Conservation (phyloP, 2,888 invertebrate genomes). For the Thymelicus sylvestris region DNA sequence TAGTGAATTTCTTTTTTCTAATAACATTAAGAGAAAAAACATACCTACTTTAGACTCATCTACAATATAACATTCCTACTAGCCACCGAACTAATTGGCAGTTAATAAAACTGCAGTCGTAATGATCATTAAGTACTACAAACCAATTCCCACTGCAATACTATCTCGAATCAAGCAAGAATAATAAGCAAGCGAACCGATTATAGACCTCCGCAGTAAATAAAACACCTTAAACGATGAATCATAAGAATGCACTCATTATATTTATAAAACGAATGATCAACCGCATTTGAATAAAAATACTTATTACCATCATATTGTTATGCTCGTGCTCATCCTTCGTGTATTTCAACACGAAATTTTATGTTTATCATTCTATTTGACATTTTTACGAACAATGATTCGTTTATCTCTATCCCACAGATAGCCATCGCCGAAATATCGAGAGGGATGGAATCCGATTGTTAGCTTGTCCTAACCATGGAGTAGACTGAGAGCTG, state of each 20-base stretch:
- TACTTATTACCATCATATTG: constrained; percentile 41
- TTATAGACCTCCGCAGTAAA: constrained; percentile 36
- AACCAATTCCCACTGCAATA: constrained; percentile 24
- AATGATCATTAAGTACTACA: constrained; percentile 19
- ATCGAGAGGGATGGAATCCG: constrained; percentile 62
- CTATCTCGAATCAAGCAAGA: constrained; percentile 28
- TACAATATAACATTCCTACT: neutral
- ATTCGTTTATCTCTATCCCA: constrained; percentile 59
- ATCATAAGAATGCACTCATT: constrained; percentile 34
- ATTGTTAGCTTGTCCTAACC: constrained; percentile 65
- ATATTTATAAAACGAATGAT: constrained; percentile 35
- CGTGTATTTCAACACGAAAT: constrained; percentile 72
- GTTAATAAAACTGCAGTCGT: constrained; percentile 28
- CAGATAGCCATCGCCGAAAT: constrained; percentile 49
- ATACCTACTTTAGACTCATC: too few relatives aligned
- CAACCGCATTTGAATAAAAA: constrained; percentile 38
- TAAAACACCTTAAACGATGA: constrained; percentile 38
- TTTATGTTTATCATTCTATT: constrained; percentile 83
- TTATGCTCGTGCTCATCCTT: constrained; percentile 60
- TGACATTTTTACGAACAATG: constrained; percentile 82
- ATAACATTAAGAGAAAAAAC: too few relatives aligned
- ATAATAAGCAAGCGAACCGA: constrained; percentile 35
- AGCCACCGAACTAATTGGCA: constrained; percentile 16
- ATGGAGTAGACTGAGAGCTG: constrained; percentile 73
- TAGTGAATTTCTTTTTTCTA: too few relatives aligned